Evolutionary conservation across 1,140 invertebrate species (phyloP), one percentile per base, ranked within the genome.

Genomic region (Sycobia sp.): DNA sequence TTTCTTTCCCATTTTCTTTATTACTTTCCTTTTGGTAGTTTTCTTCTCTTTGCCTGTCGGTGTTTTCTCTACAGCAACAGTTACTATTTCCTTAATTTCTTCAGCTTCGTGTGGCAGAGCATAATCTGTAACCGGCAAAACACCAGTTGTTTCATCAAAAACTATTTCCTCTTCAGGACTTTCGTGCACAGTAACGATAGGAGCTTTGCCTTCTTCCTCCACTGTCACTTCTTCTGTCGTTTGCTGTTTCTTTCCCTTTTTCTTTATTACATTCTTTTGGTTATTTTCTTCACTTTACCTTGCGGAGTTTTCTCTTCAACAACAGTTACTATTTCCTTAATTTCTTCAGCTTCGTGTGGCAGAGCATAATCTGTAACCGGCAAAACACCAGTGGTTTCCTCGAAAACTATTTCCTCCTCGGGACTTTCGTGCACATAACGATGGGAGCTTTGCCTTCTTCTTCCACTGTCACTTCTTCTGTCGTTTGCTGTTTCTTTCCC

Each of bases 391-490:
- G 43, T 67, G 10, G 22, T 59, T 69, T 73, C 69, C 10, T 72
- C 46, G 0, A 62, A 20, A 20, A 47, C 71, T 49, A 71, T 65
- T 55, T 71, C 65, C 9, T 69, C 67, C 66, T 70, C 54, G 20
- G 71, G 69, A 9, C 64, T 4, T 29, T 50, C 36, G 2, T 67
- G 66, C 4, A 80, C 4, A 72, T 76, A 13, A 71, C 74, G 41
- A 81, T 64, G 11, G 80, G 75, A 56, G 70, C 67, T 65, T 82
- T 76, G 43, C 78, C 77, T 60, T 83, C 79, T 70, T 83, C 80
- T 72, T 83, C 75, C 46, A 83, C 69, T 18, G 82, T 82, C 14
- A 80, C 76, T 50, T 82, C 80, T 73, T 84, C 80, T 9, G 77
- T 82, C 4, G 79, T 73, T 71, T 83, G 73, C 65, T 81, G 67